These are phyloP conservation scores for Mellivora capensis DNA, from an alignment of 2,113 vertebrate species.

Conservation along the genomic window DNA sequence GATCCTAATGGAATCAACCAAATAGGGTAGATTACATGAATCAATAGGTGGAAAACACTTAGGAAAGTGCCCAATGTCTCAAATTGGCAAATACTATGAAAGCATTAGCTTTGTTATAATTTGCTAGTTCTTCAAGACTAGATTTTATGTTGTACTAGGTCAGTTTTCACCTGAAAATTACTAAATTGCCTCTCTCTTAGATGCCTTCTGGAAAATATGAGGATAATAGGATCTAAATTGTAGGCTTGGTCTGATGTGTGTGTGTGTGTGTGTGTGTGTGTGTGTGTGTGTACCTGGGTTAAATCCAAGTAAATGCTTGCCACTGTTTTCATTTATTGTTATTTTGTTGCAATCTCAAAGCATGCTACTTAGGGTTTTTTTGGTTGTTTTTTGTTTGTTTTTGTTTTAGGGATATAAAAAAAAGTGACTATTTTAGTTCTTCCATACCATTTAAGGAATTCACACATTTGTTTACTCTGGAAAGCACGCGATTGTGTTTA, in stretches of 20 bases:
- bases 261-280: no score
- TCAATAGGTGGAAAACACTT: not conserved
- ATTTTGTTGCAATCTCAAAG: not conserved
- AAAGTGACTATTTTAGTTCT: constrained; percentile 41
- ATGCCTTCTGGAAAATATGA: not conserved
- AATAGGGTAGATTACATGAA: not conserved
- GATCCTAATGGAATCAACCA: not conserved
- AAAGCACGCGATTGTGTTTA: constrained; percentile 48
- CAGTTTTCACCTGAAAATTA: not conserved
- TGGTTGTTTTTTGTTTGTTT: not conserved
- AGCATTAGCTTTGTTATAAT: not conserved
- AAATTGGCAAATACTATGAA: not conserved
- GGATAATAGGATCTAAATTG: not conserved
- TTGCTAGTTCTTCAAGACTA: not conserved
- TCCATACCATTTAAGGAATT: constrained; percentile 18
- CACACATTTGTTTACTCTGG: constrained; percentile 13
- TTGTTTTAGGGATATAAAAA: not conserved
- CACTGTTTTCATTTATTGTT: not conserved
- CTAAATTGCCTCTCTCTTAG: not conserved
- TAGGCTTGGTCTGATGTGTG: not conserved
- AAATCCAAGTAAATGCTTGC: not conserved
- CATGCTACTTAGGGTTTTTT: not conserved
- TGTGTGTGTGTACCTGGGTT: not conserved
- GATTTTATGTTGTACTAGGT: not conserved
- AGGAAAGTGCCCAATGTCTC: not conserved